A percentile compares a stretch with the other conserved stretches of the same genome.
Evolutionary conservation across 2,888 invertebrate genomes (phyloP).

Genomic region (Coelopa pilipes): DNA sequence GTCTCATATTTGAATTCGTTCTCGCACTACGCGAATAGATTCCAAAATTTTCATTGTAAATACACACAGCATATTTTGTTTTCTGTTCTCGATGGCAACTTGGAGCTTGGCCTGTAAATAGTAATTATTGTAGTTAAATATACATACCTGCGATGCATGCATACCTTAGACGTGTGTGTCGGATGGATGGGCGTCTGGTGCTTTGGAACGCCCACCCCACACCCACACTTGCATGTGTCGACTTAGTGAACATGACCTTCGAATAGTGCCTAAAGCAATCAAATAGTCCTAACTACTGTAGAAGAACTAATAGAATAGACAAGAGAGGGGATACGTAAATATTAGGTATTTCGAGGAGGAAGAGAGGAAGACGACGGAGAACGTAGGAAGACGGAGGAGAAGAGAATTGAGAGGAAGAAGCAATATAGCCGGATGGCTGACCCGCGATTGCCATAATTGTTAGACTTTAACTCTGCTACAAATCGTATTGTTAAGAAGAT

Average conservation of each 20-base stretch:
- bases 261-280: conserved; percentile 19
- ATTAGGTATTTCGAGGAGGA: neutral
- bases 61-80: neutral
- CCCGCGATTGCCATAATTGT: conserved; percentile 13
- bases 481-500: too few relatives aligned
- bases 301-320: too few relatives aligned
- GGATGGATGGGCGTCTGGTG: neutral
- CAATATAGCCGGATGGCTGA: too few relatives aligned
- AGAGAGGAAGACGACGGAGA: neutral
- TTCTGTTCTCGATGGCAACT: conserved; percentile 6
- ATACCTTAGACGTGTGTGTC: conserved; percentile 4
- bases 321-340: too few relatives aligned
- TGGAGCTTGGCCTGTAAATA: neutral
- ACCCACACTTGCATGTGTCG: neutral
- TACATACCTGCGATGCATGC: neutral
- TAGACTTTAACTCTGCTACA: conserved; percentile 3
- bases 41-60: conserved; percentile 27
- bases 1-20: neutral
- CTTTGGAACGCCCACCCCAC: neutral
- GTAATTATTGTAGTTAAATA: conserved; percentile 7
- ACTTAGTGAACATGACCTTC: conserved; percentile 29
- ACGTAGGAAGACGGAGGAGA: neutral
- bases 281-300: neutral
- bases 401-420: too few relatives aligned
- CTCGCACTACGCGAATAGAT: neutral